Evolutionary conservation across 2,888 invertebrate genomes (phyloP).

Genomic region (Kryphioiulus occultus): DNA sequence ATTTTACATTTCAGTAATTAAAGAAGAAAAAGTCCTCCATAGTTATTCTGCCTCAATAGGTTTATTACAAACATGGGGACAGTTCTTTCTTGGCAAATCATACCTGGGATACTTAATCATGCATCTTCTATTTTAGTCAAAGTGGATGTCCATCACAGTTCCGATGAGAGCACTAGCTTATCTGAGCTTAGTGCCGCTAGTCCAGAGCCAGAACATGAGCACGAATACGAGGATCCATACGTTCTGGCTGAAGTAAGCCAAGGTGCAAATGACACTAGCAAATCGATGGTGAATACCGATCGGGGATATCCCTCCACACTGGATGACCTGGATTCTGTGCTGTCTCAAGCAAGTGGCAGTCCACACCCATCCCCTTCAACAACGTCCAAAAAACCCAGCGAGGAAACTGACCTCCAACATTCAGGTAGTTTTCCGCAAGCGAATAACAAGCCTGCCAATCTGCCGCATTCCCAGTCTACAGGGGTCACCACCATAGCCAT

Average conservation of each 20-base stretch:
- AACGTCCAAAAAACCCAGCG: background rate
- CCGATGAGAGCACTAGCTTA: slow-evolving; percentile 56
- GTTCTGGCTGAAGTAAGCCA: background rate
- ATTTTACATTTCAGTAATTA: no score
- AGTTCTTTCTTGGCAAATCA: no score
- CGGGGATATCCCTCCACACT: background rate
- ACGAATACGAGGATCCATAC: slow-evolving; percentile 50
- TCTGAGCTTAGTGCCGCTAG: slow-evolving; percentile 57
- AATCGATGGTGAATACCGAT: background rate
- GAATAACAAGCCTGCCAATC: background rate
- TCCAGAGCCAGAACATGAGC: slow-evolving; percentile 68
- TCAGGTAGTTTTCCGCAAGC: background rate
- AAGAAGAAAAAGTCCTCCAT: no score
- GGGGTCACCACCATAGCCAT: background rate
- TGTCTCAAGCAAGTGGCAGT: background rate
- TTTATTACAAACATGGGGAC: no score
- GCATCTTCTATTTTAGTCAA: slow-evolving; percentile 54
- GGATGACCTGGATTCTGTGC: slow-evolving; percentile 4
- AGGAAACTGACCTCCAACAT: background rate
- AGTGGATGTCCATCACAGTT: slow-evolving; percentile 57
- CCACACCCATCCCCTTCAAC: background rate
- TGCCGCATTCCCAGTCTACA: background rate
- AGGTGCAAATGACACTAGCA: slow-evolving; percentile 24
- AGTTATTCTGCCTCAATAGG: no score
- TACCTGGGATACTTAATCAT: no score